Conservation (phyloP, 2,888 invertebrate genomes). For the Anoplius nigerrimus region DNA sequence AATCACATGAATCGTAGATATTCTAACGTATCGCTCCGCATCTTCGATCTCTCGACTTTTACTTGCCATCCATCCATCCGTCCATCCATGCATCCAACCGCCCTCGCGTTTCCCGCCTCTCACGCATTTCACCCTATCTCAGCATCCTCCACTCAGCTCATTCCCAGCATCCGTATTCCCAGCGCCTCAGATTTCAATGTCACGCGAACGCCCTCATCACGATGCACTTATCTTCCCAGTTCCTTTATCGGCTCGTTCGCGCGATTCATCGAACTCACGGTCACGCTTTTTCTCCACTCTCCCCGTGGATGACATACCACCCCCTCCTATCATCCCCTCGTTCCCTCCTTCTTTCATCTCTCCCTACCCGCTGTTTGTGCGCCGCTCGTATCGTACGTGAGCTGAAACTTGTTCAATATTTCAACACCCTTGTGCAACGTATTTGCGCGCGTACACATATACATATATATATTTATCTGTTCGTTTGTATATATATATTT, state of each 20-base stretch:
- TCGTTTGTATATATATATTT: conserved; percentile 47
- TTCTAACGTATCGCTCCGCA: conserved; percentile 64
- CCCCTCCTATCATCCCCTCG: conserved; percentile 19
- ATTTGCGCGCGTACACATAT: conserved; percentile 57
- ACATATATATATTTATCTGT: conserved; percentile 54
- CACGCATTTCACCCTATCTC: conserved; percentile 4
- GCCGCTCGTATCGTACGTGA: conserved; percentile 58
- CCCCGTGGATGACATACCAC: too few species aligned
- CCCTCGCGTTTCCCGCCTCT: conserved; percentile 18
- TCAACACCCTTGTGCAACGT: conserved; percentile 59
- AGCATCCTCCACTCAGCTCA: not conserved
- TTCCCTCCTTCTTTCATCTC: conserved; percentile 41
- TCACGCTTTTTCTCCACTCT: too few species aligned
- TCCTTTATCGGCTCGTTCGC: not conserved
- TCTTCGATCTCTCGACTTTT: conserved; percentile 22
- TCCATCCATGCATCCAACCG: conserved; percentile 20
- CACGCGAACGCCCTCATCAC: too few species aligned
- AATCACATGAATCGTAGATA: conserved; percentile 75
- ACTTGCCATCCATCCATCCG: conserved; percentile 8
- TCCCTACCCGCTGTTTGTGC: conserved; percentile 31
- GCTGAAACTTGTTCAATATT: conserved; percentile 74
- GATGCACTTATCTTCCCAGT: too few species aligned
- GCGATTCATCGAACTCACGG: conserved; percentile 11
- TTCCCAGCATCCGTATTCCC: not conserved
- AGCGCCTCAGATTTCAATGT: too few species aligned